Base-by-base conservation (phyloP, 2,888 invertebrate genomes). In the Ceriagrion tenellum region DNA sequence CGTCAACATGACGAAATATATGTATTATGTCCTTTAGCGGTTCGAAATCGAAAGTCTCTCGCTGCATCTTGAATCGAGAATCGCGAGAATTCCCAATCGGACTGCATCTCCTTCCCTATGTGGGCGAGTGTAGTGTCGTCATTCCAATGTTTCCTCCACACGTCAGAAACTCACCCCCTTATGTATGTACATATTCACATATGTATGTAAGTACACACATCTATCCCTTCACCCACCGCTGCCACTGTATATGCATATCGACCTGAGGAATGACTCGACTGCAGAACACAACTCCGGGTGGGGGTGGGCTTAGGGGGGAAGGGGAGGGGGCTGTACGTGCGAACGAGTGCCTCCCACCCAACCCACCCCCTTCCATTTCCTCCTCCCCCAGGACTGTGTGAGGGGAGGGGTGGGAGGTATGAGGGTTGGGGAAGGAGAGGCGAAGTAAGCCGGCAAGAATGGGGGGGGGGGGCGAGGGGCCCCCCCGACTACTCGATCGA, bases 181-280 rank as follows among this genome's bases (percentile, higher is more conserved):
- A 69, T 69, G 10, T n/a, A 3, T 2, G 26, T 69, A 12, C 12
- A 10, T 69, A 3, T 26, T 26, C 18, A 69, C 10, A 69, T 26
- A n/a, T 26, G 10, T 69, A 69, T 26, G 26, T 69, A 69, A 1
- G 13, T 16, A 59, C 12, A 59, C 59, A 59, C 12, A 18, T 13
- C 47, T 2, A 20, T 59, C 69, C 69, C 69, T 69, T 26, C 69
- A 8, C 26, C 3, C 20, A 16, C 81, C 81, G 35, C 23, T 35
- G 35, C 81, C 35, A 81, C 81, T 81, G 81, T 81, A 35, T 35
- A 81, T 81, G 81, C 35, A 81, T 81, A 81, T 81, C 81, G 81
- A 81, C 81, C 81, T 81, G 81, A 81, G 81, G 81, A 81, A 81
- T 81, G 81, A 81, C 26, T 81, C 81, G 81, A 81, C 81, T 81